phyloP scores from a whole-genome alignment of 2,888 invertebrate genomes.

The Hipparchia sbordonii region DNA sequence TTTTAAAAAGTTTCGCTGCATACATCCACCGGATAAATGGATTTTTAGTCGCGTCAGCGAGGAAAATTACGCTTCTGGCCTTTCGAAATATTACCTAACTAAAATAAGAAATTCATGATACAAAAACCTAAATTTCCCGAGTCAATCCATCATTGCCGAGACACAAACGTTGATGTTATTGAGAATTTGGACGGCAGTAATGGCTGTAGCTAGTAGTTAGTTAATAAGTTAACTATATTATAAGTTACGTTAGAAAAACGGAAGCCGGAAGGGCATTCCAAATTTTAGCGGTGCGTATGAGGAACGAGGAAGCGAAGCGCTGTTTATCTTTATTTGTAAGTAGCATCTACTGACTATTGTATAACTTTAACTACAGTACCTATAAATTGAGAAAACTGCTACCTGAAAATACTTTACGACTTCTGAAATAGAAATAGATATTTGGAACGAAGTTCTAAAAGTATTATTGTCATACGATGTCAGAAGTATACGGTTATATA shows the following conservation, averaged over 20 bases:
- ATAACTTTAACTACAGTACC: background rate
- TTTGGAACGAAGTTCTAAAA: slow-evolving; percentile 11
- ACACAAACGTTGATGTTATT: background rate
- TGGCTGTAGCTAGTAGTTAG: no score
- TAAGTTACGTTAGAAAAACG: no score
- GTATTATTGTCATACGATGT: slow-evolving; percentile 7
- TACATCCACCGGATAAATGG: slow-evolving; percentile 21
- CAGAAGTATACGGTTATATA: slow-evolving; percentile 30
- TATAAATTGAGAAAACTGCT: background rate
- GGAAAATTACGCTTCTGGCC: slow-evolving; percentile 6
- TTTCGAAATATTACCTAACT: background rate
- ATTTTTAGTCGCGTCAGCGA: slow-evolving; percentile 20
- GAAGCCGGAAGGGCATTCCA: no score
- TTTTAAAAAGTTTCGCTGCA: slow-evolving; percentile 20
- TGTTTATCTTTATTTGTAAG: no score
- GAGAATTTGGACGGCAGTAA: background rate
- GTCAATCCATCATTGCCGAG: no score
- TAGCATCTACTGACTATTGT: no score
- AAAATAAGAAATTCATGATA: background rate
- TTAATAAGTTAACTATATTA: no score
- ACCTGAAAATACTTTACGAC: background rate
- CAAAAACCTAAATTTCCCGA: no score
- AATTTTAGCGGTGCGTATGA: no score
- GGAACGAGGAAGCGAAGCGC: no score
- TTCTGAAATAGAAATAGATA: slow-evolving; percentile 1